Evolutionary conservation across 2,113 vertebrate genomes (phyloP).

Genomic region (Onychorhynchus coronatus): DNA sequence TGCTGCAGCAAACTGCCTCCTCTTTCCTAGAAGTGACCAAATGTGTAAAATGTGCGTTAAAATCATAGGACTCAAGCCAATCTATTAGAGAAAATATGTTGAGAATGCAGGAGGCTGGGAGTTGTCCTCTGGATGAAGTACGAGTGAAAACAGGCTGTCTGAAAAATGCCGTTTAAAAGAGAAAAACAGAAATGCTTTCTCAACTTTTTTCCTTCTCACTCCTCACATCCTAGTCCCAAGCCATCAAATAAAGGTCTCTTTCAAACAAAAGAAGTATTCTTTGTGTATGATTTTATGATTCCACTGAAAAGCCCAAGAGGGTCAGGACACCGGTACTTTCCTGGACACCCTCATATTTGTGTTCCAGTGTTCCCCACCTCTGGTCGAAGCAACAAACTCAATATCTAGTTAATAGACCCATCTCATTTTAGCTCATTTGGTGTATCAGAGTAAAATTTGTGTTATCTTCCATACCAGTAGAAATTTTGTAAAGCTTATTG

Average conservation of each 20-base stretch:
- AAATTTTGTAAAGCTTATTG: neutral
- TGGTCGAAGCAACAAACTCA: neutral
- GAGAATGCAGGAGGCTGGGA: constrained; percentile 1
- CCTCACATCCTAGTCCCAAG: neutral
- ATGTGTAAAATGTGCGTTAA: constrained; percentile 37
- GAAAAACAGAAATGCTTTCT: neutral
- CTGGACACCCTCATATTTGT: neutral
- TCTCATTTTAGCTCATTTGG: neutral
- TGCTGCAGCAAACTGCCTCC: neutral
- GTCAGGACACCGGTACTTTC: neutral
- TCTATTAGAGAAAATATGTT: constrained; percentile 11
- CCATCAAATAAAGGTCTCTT: neutral
- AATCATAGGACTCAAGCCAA: neutral
- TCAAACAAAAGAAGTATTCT: neutral
- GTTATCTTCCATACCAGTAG: neutral
- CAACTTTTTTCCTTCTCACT: neutral
- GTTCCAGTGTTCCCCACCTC: neutral
- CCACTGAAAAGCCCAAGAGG: neutral
- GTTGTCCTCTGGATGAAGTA: neutral
- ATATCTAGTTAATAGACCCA: neutral
- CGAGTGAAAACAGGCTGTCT: neutral
- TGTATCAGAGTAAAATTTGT: neutral
- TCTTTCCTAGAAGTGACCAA: constrained; percentile 18
- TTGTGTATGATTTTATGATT: neutral
- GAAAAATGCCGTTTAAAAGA: neutral